Percentiles rank a stretch among this genome's conserved stretches.
Conservation (phyloP, 2,797 vertebrate species). For the Apogon hyalosoma region DNA sequence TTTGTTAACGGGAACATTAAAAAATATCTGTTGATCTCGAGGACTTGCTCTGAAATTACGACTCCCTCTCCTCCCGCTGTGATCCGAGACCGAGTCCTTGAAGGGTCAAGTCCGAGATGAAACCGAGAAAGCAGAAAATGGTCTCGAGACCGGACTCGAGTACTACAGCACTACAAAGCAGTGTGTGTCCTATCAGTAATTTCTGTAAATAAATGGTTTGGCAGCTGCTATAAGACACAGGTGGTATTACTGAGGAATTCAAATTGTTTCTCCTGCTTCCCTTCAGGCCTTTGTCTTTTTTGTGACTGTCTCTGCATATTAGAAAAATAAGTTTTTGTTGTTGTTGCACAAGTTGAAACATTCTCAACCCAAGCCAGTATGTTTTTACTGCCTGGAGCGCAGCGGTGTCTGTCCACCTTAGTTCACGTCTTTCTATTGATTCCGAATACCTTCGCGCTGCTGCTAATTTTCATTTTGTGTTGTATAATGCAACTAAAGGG, state of each 20-base stretch:
- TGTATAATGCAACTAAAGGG: constrained; percentile 50
- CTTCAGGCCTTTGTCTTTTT: not conserved
- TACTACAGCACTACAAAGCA: not conserved
- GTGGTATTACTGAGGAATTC: constrained; percentile 4
- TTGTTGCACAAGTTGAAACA: constrained; percentile 8
- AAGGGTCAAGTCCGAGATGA: too few species aligned
- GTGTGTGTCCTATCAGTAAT: not conserved
- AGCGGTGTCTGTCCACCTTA: not conserved
- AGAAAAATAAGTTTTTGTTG: constrained; percentile 24
- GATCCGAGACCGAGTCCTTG: too few species aligned
- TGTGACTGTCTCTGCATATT: constrained; percentile 6
- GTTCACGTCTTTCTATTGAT: constrained; percentile 7
- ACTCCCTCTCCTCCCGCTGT: too few species aligned
- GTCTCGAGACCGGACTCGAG: too few species aligned
- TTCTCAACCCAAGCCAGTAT: not conserved
- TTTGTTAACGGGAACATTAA: too few species aligned
- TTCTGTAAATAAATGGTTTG: constrained; percentile 9
- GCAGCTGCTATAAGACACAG: constrained; percentile 11
- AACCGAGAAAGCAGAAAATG: too few species aligned
- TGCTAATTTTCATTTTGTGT: constrained; percentile 23
- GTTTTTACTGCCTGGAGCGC: not conserved
- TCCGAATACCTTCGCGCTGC: not conserved
- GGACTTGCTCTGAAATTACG: too few species aligned
- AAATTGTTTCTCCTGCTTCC: not conserved
- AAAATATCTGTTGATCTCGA: too few species aligned